Evolutionary conservation across 2,113 vertebrate species (phyloP).

Genomic region (Charadrius vociferus): DNA sequence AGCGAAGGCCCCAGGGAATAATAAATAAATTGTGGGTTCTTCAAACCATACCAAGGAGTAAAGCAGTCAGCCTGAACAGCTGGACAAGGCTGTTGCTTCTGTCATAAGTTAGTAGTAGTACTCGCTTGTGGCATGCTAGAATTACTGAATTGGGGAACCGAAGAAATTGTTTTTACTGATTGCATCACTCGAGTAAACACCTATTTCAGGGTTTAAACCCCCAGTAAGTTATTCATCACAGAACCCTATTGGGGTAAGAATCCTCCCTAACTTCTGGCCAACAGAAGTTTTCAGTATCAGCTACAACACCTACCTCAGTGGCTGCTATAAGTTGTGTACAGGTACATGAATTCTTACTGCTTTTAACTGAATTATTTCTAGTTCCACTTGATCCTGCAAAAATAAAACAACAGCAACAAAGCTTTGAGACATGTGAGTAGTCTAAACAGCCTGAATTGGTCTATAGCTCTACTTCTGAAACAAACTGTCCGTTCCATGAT

Average conservation of each 20-base stretch:
- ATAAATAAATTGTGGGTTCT: too few species aligned
- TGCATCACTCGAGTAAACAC: neutral
- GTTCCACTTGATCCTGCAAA: constrained; percentile 70
- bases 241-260: neutral
- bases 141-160: neutral
- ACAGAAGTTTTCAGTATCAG: neutral
- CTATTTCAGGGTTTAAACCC: neutral
- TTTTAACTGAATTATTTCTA: constrained; percentile 73
- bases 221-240: neutral
- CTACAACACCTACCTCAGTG: constrained; percentile 59
- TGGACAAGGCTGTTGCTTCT: neutral
- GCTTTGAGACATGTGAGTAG: neutral
- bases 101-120: neutral
- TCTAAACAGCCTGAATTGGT: neutral
- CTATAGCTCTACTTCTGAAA: neutral
- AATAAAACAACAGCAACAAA: neutral
- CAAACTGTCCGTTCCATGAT: neutral
- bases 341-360: constrained; percentile 71
- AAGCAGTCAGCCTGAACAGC: neutral
- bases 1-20: too few species aligned
- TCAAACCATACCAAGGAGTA: neutral
- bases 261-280: neutral
- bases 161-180: neutral
- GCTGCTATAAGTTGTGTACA: constrained; percentile 62
- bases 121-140: neutral